Base-by-base conservation (phyloP, 2,797 vertebrate genomes). In the Callimico goeldii region DNA sequence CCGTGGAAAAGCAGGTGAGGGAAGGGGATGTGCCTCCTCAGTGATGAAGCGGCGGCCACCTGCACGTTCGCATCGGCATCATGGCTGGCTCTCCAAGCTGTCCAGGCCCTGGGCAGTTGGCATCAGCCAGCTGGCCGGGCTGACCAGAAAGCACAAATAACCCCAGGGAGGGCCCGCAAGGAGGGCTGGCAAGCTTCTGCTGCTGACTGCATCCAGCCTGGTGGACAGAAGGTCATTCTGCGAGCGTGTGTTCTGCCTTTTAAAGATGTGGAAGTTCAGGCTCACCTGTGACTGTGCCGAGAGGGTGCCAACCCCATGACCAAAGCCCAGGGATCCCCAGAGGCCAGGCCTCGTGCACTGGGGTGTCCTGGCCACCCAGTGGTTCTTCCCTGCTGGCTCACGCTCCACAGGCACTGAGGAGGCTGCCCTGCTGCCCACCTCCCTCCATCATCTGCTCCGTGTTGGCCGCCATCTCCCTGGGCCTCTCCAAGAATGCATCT, bases 161-260 rank as follows among this genome's bases (percentile, higher is more conserved):
- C 52, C 4, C 12, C 5, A 3, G 0, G 24, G 9, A 50, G 33
- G 61, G 36, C 26, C 1, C 1, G 43, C 36, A 4, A 17, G 20
- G 39, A 87, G 64, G 57, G 4, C 24, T 2, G 17, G 13, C 0
- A 2, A 36, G 28, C 55, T 14, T 48, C 48, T n/a, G 14, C 83
- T 72, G 52, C 72, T 22, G 28, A 75, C 41, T 0, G 26, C 10
- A 20, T 30, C 24, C 58, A 20, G 33, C 43, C n/a, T 33, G 28
- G 26, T 22, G 10, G 83, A 61, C 26, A 2, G 73, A 7, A n/a
- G 72, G 19, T 79, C 81, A 13, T 70, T 67, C 64, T 11, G 80
- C 10, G 50, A 39, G 14, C 1, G 2, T 6, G 10, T 4, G 50
- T 33, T 81, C 39, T 61, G 72, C 55, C 55, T 91, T 8, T 61